Evolutionary conservation across 2,797 vertebrate species (phyloP).

Genomic region (Emydoidea blandingii): DNA sequence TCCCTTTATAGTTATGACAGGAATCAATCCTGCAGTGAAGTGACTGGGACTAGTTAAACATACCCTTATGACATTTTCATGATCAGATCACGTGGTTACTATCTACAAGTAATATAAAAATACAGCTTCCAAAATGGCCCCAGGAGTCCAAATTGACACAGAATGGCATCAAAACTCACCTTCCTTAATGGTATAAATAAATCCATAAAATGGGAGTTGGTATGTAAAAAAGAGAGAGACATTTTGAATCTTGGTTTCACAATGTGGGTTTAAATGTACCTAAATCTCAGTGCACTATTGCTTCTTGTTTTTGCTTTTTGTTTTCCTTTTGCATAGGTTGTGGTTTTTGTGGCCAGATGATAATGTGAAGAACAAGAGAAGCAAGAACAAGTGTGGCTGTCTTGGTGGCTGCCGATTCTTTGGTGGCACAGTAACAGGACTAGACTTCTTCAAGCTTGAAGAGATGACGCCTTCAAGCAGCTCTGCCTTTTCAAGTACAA

Average conservation of each 20-base stretch:
- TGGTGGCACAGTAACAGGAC: slow-evolving; percentile 88
- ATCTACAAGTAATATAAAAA: neutral
- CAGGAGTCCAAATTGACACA: neutral
- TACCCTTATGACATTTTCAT: neutral
- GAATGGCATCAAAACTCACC: neutral
- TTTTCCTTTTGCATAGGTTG: slow-evolving; percentile 80
- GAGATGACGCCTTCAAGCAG: slow-evolving; percentile 95
- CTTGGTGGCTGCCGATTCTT: slow-evolving; percentile 98
- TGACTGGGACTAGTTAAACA: neutral
- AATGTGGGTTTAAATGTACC: neutral
- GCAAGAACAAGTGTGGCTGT: slow-evolving; percentile 95
- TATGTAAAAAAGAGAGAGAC: rapidly evolving
- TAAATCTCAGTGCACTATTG: neutral
- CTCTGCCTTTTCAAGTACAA: slow-evolving; percentile 91
- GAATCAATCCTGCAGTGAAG: neutral
- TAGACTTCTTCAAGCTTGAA: slow-evolving; percentile 95
- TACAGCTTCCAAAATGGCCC: neutral
- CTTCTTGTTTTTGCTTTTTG: slow-evolving; percentile 11
- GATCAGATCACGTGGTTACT: neutral
- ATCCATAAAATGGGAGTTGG: neutral
- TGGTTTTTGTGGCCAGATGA: slow-evolving; percentile 99
- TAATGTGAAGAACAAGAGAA: slow-evolving; percentile 87
- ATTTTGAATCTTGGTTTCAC: neutral
- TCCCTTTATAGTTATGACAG: too few species aligned
- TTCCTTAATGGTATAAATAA: neutral